Evolutionary conservation across 2,797 vertebrate genomes (phyloP), one percentile per base, ranked within the genome.

Genomic region (Sebastes matsubarae): DNA sequence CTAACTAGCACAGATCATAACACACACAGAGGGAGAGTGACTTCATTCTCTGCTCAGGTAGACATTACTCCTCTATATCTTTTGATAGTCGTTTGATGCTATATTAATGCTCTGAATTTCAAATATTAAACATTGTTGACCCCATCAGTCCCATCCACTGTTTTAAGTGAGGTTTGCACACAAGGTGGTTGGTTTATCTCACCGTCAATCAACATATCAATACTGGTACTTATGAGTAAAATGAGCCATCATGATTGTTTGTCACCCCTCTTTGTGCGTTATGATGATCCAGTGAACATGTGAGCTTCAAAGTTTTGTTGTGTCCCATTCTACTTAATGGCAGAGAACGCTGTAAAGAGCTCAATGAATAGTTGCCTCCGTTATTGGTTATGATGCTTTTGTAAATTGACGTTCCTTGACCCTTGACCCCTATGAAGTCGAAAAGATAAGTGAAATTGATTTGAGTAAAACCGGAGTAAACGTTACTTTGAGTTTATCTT

Each of bases 381-480:
- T 66, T 27, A 46, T 66, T 46, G 9, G 64, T 66, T 66, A 11
- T 27, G 36, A 27, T 46, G 42, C 14, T 11, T 42, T 27, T 60
- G 27, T 6, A 20, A 60, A 60, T 60, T 14, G 12, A 63, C 8
- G 1, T 32, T 36, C 20, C 32, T 13, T 36, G 27, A 10, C 27
- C 8, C 57, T 30, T 20, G n/a, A 64, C 32, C 30, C 3, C 32
- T 42, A 42, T 14, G 13, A 42, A 42, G 38, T 42, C 0, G 0
- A 42, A 42, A 42, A 42, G 38, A 42, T 42, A 42, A 42, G 38
- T 42, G 38, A 42, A 2, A 42, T 42, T 5, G 13, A 42, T 7
- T 27, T 66, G 2, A 29, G 8, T 4, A 38, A 14, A 64, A 38
- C 6, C 1, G 27, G 2, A 27, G 8, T 3, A 38, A 16, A 38